Evolutionary conservation across 2,797 vertebrate species (phyloP).

Genomic region (Leptoclinus maculatus): DNA sequence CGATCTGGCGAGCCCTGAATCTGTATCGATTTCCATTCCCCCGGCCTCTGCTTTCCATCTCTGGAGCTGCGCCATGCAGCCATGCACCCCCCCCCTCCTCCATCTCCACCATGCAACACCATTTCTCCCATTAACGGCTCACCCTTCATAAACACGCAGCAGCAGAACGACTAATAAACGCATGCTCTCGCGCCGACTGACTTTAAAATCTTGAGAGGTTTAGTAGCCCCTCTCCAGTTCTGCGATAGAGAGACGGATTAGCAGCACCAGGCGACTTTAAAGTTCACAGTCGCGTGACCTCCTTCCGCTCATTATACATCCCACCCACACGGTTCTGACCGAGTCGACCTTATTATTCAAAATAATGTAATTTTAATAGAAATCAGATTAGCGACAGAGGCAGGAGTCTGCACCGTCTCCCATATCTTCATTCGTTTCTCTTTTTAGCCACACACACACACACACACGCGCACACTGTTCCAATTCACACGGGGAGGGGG

Average conservation of each 20-base stretch:
- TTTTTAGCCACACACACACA: not conserved
- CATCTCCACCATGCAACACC: conserved; percentile 66
- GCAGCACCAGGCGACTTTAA: conserved; percentile 37
- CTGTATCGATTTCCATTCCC: conserved; percentile 86
- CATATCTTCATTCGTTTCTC: conserved; percentile 30
- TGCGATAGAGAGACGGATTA: conserved; percentile 44
- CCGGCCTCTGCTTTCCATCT: conserved; percentile 81
- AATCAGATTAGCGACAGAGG: conserved; percentile 53
- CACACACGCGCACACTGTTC: conserved; percentile 11
- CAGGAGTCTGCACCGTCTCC: conserved; percentile 19
- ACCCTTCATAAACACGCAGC: conserved; percentile 66
- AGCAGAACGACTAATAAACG: conserved; percentile 58
- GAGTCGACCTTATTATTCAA: conserved; percentile 58
- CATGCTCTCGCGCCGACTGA: conserved; percentile 24
- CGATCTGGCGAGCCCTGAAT: conserved; percentile 86
- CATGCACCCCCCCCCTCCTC: conserved; percentile 53
- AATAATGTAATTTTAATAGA: conserved; percentile 68
- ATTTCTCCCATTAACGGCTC: conserved; percentile 77
- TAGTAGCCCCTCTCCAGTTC: not conserved
- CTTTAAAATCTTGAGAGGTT: conserved; percentile 22
- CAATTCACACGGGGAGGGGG: conserved; percentile 50
- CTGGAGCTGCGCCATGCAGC: conserved; percentile 79
- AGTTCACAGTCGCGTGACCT: conserved; percentile 65
- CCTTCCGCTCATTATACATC: conserved; percentile 53
- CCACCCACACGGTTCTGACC: conserved; percentile 53